A percentile compares a stretch with the other conserved stretches of the same genome.
Conservation (phyloP, 2,888 invertebrate species). For the Bellardia pandia region DNA sequence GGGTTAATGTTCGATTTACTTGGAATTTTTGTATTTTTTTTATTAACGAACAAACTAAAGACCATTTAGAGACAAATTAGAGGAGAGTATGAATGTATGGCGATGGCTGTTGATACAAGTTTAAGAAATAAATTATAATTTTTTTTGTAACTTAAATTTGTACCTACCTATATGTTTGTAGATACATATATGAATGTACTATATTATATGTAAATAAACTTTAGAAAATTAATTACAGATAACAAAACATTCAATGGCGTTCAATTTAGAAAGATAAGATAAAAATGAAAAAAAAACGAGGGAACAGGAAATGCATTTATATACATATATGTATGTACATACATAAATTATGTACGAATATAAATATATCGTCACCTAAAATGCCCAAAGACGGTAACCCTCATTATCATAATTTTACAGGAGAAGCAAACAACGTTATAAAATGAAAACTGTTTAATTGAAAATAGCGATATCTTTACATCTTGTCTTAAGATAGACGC, state of each 20-base stretch:
- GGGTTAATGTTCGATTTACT: conserved; percentile 72
- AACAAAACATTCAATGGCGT: conserved; percentile 35
- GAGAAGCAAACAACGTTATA: too few species aligned
- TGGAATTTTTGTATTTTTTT: conserved; percentile 41
- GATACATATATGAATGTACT: neutral
- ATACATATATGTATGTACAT: neutral
- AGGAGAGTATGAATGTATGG: neutral
- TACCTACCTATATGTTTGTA: neutral
- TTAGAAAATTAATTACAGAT: conserved; percentile 39
- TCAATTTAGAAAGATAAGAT: conserved; percentile 20
- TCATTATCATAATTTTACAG: too few species aligned
- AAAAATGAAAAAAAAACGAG: neutral
- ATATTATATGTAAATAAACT: conserved; percentile 23
- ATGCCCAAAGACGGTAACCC: too few species aligned
- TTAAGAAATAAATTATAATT: conserved; percentile 51
- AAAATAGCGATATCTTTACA: too few species aligned
- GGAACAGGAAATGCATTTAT: neutral
- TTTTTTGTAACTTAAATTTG: neutral
- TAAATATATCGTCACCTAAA: too few species aligned
- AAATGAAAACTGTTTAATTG: too few species aligned
- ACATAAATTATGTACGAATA: neutral
- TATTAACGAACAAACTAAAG: conserved; percentile 22
- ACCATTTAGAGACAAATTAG: conserved; percentile 39
- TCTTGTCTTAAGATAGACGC: too few species aligned
- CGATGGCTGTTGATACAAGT: conserved; percentile 22